A percentile compares a stretch with the other conserved stretches of the same genome.
Evolutionary conservation across 2,888 invertebrate genomes (phyloP).

Genomic region (Melanostoma scalare): DNA sequence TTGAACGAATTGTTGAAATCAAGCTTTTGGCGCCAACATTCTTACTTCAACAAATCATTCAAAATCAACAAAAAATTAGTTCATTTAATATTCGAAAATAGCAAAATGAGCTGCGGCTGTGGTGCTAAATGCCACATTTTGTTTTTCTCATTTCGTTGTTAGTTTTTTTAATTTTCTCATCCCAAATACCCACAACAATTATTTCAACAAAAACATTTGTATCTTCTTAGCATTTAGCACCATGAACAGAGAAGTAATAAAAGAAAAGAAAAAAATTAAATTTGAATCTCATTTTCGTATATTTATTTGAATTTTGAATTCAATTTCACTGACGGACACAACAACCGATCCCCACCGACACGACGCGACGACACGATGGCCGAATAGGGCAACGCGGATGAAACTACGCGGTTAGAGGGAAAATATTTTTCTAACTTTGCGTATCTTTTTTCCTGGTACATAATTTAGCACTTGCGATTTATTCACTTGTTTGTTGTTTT

Average conservation of each 20-base stretch:
- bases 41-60: constrained; percentile 5
- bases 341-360: not conserved
- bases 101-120: not conserved
- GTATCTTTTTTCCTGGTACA: constrained; percentile 59
- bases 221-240: constrained; percentile 40
- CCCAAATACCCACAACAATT: constrained; percentile 13
- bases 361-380: not conserved
- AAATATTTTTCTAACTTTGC: constrained; percentile 65
- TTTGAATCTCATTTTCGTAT: constrained; percentile 32
- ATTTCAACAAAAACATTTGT: constrained; percentile 32
- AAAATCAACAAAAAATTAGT: constrained; percentile 3
- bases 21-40: constrained; percentile 16
- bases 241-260: not conserved
- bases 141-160: constrained; percentile 11
- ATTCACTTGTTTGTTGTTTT: constrained; percentile 73
- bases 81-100: constrained; percentile 20
- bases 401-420: constrained; percentile 48
- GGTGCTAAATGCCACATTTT: constrained; percentile 10
- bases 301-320: constrained; percentile 25
- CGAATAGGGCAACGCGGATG: constrained; percentile 7
- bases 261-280: not conserved
- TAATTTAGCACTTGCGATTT: constrained; percentile 73
- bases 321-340: not conserved
- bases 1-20: too few species aligned
- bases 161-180: not conserved